These are phyloP conservation scores for Prorops nasuta DNA, from an alignment of 1,140 invertebrate genomes.

Conservation along the genomic window DNA sequence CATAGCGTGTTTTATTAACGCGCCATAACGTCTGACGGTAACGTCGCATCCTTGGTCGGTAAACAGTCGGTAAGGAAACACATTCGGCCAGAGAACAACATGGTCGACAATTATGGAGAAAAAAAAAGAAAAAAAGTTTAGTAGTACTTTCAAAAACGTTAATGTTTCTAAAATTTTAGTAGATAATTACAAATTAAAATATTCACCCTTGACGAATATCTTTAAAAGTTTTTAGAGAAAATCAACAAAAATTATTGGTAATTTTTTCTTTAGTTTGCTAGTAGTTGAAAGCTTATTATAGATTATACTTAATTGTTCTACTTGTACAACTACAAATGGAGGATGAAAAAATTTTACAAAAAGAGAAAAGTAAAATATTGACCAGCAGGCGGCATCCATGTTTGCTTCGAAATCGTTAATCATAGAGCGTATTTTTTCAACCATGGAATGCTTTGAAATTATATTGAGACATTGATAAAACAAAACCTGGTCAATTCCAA, in stretches of 20 bases:
- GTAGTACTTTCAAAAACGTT: too few relatives aligned
- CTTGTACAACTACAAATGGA: constrained; percentile 40
- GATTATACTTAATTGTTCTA: neutral
- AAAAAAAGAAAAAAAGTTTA: too few relatives aligned
- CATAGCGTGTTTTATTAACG: too few relatives aligned
- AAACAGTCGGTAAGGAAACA: too few relatives aligned
- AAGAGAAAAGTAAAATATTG: constrained; percentile 34
- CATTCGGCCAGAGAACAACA: too few relatives aligned
- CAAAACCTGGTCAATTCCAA: constrained; percentile 7
- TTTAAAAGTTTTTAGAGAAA: constrained; percentile 84
- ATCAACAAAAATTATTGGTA: constrained; percentile 66
- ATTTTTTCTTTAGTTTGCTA: neutral
- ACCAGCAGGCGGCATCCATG: constrained; percentile 45
- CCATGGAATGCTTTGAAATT: constrained; percentile 4
- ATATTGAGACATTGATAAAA: constrained; percentile 12
- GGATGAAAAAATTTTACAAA: constrained; percentile 38
- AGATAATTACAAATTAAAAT: too few relatives aligned
- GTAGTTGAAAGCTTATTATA: too few relatives aligned
- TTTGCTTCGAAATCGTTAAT: constrained; percentile 39
- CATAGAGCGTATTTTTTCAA: constrained; percentile 14
- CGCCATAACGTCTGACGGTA: too few relatives aligned
- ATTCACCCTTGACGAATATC: too few relatives aligned
- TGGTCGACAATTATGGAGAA: too few relatives aligned
- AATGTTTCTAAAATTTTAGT: too few relatives aligned
- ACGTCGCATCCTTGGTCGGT: too few relatives aligned